Evolutionary conservation across 2,113 vertebrate species (phyloP).

Genomic region (Nettapus auritus): DNA sequence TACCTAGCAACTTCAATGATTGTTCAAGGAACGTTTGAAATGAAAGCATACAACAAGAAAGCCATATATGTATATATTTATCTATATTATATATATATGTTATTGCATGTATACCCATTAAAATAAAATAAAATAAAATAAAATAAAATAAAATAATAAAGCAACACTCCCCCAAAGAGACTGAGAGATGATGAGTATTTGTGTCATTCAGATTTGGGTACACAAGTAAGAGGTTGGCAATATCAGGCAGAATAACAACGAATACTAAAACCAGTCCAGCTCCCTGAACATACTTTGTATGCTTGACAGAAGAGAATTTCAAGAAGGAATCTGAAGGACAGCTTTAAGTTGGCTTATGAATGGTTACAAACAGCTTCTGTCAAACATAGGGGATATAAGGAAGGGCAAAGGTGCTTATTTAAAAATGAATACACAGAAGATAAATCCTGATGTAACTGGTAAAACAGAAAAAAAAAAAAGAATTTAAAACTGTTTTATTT

Average conservation of each 20-base stretch:
- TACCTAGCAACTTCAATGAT: background rate
- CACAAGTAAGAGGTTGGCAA: background rate
- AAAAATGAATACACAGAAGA: slow-evolving; percentile 9
- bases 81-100: background rate
- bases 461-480: background rate
- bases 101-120: background rate
- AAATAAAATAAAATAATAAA: background rate
- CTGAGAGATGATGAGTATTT: background rate
- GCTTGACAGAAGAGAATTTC: background rate
- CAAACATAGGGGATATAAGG: background rate
- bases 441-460: background rate
- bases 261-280: background rate
- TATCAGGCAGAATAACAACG: background rate
- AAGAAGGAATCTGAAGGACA: background rate
- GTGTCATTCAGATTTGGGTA: background rate
- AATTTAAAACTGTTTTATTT: background rate
- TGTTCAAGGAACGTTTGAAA: background rate
- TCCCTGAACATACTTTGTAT: background rate
- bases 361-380: background rate
- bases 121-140: too few species aligned
- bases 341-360: background rate
- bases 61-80: too few species aligned
- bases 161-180: background rate
- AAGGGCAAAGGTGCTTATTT: background rate
- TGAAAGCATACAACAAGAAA: background rate